phyloP scores from a whole-genome alignment of 2,888 invertebrate genomes.

The Halictus quadricinctus region DNA sequence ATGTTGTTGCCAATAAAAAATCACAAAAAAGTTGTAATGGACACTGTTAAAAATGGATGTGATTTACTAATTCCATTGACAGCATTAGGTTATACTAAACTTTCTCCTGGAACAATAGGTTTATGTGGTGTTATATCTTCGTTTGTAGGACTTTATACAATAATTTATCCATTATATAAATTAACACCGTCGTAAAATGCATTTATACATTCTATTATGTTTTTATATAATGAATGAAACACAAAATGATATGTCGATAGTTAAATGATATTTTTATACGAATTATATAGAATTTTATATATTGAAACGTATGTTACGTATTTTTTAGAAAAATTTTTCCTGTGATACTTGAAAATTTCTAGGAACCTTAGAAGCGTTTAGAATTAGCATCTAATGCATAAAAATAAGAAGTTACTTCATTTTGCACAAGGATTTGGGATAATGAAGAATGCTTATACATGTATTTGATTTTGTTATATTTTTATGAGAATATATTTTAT shows the following conservation, averaged over 20 bases:
- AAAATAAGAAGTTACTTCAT: neutral
- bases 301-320: neutral
- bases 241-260: neutral
- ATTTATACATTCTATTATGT: neutral
- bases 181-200: slow-evolving; percentile 85
- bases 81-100: slow-evolving; percentile 89
- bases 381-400: slow-evolving; percentile 10
- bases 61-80: slow-evolving; percentile 94
- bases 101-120: slow-evolving; percentile 91
- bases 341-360: slow-evolving; percentile 38
- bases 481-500: slow-evolving; percentile 40
- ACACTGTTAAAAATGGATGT: slow-evolving; percentile 93
- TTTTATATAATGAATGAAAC: slow-evolving; percentile 8
- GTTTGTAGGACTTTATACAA: slow-evolving; percentile 89
- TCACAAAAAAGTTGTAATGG: slow-evolving; percentile 89
- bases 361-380: neutral
- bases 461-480: slow-evolving; percentile 8
- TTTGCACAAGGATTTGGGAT: neutral
- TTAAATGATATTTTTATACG: slow-evolving; percentile 25
- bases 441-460: neutral
- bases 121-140: slow-evolving; percentile 92
- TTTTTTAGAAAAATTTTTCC: neutral
- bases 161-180: slow-evolving; percentile 91
- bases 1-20: slow-evolving; percentile 74
- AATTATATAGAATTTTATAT: slow-evolving; percentile 2